Percentiles rank a stretch among this genome's conserved stretches.
Evolutionary conservation across 2,888 invertebrate species (phyloP).

Genomic region (Lamproptera curius): DNA sequence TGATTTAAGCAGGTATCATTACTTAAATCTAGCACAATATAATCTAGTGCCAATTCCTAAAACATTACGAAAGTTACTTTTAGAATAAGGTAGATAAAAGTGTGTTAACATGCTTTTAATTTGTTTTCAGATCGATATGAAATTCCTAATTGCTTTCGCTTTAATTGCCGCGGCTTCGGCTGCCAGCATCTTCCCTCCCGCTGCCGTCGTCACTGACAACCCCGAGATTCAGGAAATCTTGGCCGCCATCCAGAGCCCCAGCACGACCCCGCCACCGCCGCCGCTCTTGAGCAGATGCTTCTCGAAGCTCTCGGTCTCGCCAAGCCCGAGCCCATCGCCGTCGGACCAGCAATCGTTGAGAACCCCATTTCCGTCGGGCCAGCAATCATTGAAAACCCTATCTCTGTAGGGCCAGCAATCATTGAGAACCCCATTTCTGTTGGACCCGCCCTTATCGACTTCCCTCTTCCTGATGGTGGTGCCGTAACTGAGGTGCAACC

Average conservation of each 20-base stretch:
- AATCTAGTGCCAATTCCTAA: no score
- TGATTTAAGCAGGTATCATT: no score
- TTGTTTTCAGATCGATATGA: no score
- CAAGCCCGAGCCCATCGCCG: not conserved
- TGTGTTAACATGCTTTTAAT: no score
- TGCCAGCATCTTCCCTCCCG: conserved; percentile 17
- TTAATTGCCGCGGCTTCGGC: conserved; percentile 30
- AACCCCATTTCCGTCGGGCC: conserved; percentile 28
- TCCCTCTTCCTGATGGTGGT: conserved; percentile 16
- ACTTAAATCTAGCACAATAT: no score
- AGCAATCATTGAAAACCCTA: no score
- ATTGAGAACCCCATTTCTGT: conserved; percentile 1
- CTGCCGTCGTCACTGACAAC: conserved; percentile 12
- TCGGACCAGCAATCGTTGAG: no score
- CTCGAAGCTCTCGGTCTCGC: conserved; percentile 26
- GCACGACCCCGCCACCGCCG: conserved; percentile 39
- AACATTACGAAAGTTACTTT: no score
- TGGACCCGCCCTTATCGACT: conserved; percentile 25
- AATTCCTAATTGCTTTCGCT: conserved; percentile 48
- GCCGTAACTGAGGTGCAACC: conserved; percentile 17
- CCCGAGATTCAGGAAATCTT: conserved; percentile 32
- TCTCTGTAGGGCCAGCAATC: no score
- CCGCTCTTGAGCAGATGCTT: conserved; percentile 32
- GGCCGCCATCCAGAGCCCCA: conserved; percentile 37
- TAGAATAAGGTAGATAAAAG: no score